A percentile compares a stretch with the other conserved stretches of the same genome.
phyloP scores from a whole-genome alignment of 2,888 invertebrate species.

The Sphecodes monilicornis region DNA sequence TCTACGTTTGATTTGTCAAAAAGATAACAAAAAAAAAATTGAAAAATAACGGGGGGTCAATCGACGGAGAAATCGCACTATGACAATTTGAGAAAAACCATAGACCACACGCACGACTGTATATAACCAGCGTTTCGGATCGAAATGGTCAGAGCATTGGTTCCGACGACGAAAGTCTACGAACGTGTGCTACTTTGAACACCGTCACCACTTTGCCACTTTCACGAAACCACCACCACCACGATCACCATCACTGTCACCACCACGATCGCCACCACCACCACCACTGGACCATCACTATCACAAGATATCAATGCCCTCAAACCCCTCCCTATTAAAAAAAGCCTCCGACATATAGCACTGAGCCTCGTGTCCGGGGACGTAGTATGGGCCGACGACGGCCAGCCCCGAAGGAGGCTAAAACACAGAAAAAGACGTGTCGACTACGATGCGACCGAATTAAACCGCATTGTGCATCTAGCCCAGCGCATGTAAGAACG shows the following conservation, averaged over 20 bases:
- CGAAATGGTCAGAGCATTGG: constrained; percentile 15
- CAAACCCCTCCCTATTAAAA: constrained; percentile 55
- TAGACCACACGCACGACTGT: constrained; percentile 68
- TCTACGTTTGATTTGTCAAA: not conserved
- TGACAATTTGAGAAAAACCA: constrained; percentile 31
- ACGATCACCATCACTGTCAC: constrained; percentile 58
- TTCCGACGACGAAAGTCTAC: constrained; percentile 44
- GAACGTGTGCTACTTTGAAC: constrained; percentile 67
- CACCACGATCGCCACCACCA: constrained; percentile 59
- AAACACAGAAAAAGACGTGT: constrained; percentile 73
- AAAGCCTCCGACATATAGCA: constrained; percentile 84
- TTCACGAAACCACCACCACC: constrained; percentile 56
- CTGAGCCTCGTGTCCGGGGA: constrained; percentile 85
- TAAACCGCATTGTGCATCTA: constrained; percentile 85
- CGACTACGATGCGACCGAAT: constrained; percentile 81
- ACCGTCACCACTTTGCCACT: constrained; percentile 65
- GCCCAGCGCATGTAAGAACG: constrained; percentile 82
- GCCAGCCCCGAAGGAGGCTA: constrained; percentile 83
- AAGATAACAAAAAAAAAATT: not conserved
- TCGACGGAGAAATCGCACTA: constrained; percentile 60
- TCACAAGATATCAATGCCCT: constrained; percentile 66
- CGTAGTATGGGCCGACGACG: constrained; percentile 82
- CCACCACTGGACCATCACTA: constrained; percentile 66
- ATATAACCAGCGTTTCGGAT: constrained; percentile 49
- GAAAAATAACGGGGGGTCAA: not conserved